Percentiles rank a stretch among this genome's conserved stretches.
Evolutionary conservation across 2,888 invertebrate genomes (phyloP).

Genomic region (Cyrtodaria siliqua): DNA sequence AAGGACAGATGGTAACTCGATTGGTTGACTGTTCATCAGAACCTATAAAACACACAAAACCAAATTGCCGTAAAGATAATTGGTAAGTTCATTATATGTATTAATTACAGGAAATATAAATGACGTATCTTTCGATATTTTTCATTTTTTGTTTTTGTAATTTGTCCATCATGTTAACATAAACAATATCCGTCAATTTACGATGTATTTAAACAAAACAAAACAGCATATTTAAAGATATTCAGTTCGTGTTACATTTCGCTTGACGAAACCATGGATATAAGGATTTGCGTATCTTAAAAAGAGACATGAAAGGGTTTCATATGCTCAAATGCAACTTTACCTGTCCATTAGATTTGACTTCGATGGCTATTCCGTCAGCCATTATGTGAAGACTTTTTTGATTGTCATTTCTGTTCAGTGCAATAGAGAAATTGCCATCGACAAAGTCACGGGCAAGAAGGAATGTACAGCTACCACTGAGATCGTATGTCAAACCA

Average conservation of each 20-base stretch:
- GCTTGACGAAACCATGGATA: too few species aligned
- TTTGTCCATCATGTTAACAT: too few species aligned
- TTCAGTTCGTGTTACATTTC: too few species aligned
- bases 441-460: slow-evolving; percentile 93
- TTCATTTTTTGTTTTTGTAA: too few species aligned
- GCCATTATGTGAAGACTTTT: slow-evolving; percentile 68
- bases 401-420: slow-evolving; percentile 28
- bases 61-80: too few species aligned
- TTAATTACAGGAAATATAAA: too few species aligned
- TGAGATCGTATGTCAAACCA: slow-evolving; percentile 91
- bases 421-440: slow-evolving; percentile 91
- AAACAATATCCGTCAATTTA: too few species aligned
- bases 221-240: too few species aligned
- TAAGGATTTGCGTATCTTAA: too few species aligned
- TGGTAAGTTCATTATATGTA: too few species aligned
- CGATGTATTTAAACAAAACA: too few species aligned
- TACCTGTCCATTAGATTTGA: slow-evolving; percentile 71
- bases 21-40: slow-evolving; percentile 9
- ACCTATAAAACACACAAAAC: slow-evolving; percentile 6
- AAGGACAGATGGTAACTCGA: slow-evolving; percentile 89
- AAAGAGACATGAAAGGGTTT: neutral
- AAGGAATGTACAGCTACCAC: slow-evolving; percentile 92
- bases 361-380: slow-evolving; percentile 65
- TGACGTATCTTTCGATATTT: too few species aligned
- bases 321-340: neutral